Percentiles rank a stretch among this genome's conserved stretches.
Conservation (phyloP, 2,113 vertebrate species). For the Chiloscyllium plagiosum region DNA sequence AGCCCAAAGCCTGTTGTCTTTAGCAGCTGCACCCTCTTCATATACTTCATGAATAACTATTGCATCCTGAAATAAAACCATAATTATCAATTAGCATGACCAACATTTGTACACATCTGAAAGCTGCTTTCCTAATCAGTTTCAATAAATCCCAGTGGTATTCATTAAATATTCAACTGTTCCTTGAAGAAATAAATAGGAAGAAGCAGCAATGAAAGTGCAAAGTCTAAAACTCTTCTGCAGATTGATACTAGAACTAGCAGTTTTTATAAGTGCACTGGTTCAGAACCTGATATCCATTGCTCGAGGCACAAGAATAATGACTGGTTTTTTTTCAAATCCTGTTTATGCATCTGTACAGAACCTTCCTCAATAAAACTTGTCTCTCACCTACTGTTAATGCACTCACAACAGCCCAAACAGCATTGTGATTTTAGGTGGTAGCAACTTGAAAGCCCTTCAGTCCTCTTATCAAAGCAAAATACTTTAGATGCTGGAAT, state of each 20-base stretch:
- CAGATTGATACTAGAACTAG: background rate
- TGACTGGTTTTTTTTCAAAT: background rate
- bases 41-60: constrained; percentile 98
- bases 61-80: constrained; percentile 65
- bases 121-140: background rate
- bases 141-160: background rate
- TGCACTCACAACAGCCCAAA: background rate
- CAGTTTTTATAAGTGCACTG: background rate
- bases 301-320: background rate
- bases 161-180: background rate
- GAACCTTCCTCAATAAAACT: background rate
- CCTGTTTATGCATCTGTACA: background rate
- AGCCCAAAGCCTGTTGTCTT: constrained; percentile 86
- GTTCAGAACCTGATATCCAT: background rate
- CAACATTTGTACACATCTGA: background rate
- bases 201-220: background rate
- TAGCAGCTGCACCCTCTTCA: constrained; percentile 89
- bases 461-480: background rate
- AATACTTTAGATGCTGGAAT: background rate
- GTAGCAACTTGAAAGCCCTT: background rate
- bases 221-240: background rate
- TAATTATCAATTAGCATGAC: background rate
- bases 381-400: background rate
- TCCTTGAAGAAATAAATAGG: background rate
- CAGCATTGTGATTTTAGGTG: background rate